Base-by-base conservation (phyloP, 1,140 invertebrate genomes). In the Aradophagus sp. region DNA sequence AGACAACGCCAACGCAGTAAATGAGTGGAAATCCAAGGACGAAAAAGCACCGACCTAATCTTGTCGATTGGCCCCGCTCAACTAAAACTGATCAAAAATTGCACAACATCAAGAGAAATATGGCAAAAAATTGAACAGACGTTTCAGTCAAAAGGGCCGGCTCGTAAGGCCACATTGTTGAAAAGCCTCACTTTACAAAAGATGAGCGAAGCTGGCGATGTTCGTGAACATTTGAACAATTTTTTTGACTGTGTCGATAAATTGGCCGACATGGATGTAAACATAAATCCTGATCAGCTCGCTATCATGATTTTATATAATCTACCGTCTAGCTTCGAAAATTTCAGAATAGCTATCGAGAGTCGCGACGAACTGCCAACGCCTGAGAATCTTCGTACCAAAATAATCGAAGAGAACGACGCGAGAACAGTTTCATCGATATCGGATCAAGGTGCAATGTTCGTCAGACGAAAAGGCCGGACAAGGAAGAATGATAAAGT, bases 311-410 rank as follows among this genome's bases (percentile, higher is more conserved):
- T 29, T 13, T n/a, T 42, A 4, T 42, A 27, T 10, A 42, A 13
- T 8, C 13, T 42, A 2, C 39, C 39, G 7, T n/a, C 23, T 0
- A 39, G 35, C 8, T 52, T 29, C 6, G 20, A 52, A 15, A 27
- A 29, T 29, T 52, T 52, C 16, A 52, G 23, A 11, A 19, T 52
- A 4, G 48, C 35, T 4, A 52, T 52, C 3, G 23, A 27, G 11
- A 52, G 23, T 31, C 48, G 23, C 11, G 48, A 52, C 8, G 23
- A 53, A 8, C 15, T 41, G 15, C 50, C 50, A n/a, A 23, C 38
- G 0, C 50, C 26, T 8, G 50, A 41, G 16, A 53, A 53, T 20
- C 26, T 41, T 3, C 36, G 38, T 1, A 41, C 8, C 15, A 53
- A 53, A n/a, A 53, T 53, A 11, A 10, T 53, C 4, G 38, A 53